Conservation (phyloP, 2,888 invertebrate genomes). For the Unio delphinus region DNA sequence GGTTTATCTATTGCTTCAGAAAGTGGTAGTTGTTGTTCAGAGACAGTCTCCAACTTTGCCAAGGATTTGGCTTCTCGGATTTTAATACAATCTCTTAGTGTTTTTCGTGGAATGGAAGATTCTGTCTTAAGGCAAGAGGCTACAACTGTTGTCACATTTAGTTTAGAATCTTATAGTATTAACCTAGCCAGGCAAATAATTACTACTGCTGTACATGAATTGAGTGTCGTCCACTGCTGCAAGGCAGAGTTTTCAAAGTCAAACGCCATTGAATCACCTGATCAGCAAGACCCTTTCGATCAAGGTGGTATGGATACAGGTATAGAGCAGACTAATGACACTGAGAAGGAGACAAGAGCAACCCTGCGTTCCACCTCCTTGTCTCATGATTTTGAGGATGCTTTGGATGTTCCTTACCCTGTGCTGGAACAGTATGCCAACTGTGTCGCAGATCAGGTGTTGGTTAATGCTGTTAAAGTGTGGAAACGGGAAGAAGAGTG, state of each 20-base stretch:
- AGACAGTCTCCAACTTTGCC: slow-evolving; percentile 38
- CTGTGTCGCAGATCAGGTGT: slow-evolving; percentile 41
- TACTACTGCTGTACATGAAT: no score
- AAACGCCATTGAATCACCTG: slow-evolving; percentile 1
- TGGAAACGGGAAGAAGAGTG: slow-evolving; percentile 33
- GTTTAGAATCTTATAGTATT: no score
- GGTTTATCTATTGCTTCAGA: slow-evolving; percentile 19
- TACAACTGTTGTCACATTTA: no score
- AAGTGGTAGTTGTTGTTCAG: slow-evolving; percentile 8
- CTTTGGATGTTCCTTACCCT: slow-evolving; percentile 40
- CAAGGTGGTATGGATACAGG: background rate
- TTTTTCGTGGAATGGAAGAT: slow-evolving; percentile 1
- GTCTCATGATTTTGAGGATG: slow-evolving; percentile 48
- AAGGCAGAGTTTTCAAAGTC: slow-evolving; percentile 17
- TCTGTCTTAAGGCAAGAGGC: no score
- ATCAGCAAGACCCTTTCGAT: background rate
- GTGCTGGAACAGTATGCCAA: slow-evolving; percentile 53
- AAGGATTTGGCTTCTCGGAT: slow-evolving; percentile 38
- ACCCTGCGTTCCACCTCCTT: background rate
- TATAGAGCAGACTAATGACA: background rate
- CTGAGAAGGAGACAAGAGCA: background rate
- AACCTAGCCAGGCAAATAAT: no score
- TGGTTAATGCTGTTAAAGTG: slow-evolving; percentile 42
- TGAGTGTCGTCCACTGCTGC: no score
- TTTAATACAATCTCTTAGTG: slow-evolving; percentile 33